Conservation (phyloP, 2,888 invertebrate genomes). For the Norana najaformis region DNA sequence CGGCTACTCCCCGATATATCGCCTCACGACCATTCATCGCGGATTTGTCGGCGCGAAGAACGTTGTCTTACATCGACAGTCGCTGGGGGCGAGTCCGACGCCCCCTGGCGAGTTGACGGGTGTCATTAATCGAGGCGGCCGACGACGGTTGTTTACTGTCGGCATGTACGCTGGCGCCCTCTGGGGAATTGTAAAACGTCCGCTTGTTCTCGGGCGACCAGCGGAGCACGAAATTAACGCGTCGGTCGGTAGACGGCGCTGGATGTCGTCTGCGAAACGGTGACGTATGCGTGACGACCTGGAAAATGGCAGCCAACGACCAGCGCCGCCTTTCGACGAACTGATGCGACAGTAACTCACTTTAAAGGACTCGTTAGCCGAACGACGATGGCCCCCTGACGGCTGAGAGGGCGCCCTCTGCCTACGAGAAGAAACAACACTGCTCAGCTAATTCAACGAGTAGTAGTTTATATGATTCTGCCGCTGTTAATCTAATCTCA, state of each 20-base stretch:
- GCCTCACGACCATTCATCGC: not conserved
- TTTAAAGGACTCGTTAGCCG: constrained; percentile 13
- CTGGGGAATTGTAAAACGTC: constrained; percentile 13
- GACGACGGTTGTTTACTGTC: constrained; percentile 7
- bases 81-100: not conserved
- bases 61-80: constrained; percentile 13
- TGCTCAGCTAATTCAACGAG: not conserved
- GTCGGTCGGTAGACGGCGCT: constrained; percentile 13
- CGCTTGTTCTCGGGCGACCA: not conserved
- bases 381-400: not conserved
- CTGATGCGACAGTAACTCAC: constrained; percentile 7
- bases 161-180: not conserved
- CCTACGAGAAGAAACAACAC: not conserved
- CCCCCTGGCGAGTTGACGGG: constrained; percentile 13
- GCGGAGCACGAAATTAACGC: constrained; percentile 13
- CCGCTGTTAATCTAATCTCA: not conserved
- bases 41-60: constrained; percentile 7
- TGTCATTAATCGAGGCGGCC: constrained; percentile 1
- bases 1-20: not conserved
- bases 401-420: not conserved
- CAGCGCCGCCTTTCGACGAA: constrained; percentile 13
- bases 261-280: constrained; percentile 13
- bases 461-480: not conserved
- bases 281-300: constrained; percentile 13
- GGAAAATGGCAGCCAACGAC: not conserved